A percentile compares a stretch with the other conserved stretches of the same genome.
phyloP scores from a whole-genome alignment of 1,140 invertebrate genomes.

The Achroia grisella region DNA sequence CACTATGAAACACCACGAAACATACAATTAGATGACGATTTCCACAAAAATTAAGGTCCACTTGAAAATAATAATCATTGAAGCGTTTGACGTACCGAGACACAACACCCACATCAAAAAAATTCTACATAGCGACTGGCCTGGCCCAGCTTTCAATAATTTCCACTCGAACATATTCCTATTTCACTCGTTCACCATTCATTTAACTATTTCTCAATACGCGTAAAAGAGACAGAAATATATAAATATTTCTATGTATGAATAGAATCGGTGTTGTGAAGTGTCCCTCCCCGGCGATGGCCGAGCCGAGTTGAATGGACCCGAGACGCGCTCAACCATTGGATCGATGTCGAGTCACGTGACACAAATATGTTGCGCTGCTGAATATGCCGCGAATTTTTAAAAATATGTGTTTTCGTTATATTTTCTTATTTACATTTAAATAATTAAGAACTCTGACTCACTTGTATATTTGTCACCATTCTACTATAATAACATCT shows the following conservation, averaged over 20 bases:
- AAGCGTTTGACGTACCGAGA: conserved; percentile 70
- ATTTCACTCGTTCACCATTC: conserved; percentile 71
- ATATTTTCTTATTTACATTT: no score
- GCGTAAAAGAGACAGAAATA: conserved; percentile 55
- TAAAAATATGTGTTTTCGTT: conserved; percentile 19
- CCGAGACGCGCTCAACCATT: conserved; percentile 72
- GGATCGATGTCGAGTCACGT: conserved; percentile 72
- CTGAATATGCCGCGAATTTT: conserved; percentile 38
- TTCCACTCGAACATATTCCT: conserved; percentile 69
- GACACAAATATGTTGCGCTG: conserved; percentile 56
- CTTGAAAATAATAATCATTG: conserved; percentile 71
- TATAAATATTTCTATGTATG: conserved; percentile 70
- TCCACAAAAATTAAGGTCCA: conserved; percentile 60
- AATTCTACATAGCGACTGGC: conserved; percentile 71
- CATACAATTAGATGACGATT: conserved; percentile 38
- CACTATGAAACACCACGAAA: conserved; percentile 34
- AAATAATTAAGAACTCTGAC: no score
- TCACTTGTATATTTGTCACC: no score
- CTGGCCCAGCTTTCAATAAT: conserved; percentile 66
- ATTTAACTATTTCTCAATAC: conserved; percentile 70
- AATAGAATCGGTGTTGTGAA: conserved; percentile 70
- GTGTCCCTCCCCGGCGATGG: conserved; percentile 64
- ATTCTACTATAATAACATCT: no score
- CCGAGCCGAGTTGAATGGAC: conserved; percentile 73
- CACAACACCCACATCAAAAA: conserved; percentile 73